Percentiles rank a stretch among this genome's conserved stretches.
These are phyloP conservation scores for Actinia tenebrosa DNA, from an alignment of 64 coral and sea anemone species.

Conservation along the genomic window DNA sequence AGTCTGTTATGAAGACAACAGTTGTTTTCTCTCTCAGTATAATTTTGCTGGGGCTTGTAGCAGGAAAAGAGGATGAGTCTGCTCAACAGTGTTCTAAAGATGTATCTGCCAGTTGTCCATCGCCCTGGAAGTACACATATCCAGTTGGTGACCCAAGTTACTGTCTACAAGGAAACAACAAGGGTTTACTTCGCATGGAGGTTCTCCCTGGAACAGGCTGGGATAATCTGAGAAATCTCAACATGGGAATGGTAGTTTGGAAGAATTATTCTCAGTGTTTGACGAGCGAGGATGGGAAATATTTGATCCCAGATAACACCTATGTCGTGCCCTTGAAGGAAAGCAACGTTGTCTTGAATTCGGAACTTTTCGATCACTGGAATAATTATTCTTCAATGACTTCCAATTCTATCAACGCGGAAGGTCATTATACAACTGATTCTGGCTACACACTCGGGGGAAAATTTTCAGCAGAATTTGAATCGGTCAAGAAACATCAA, in stretches of 20 bases:
- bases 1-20: too few species aligned
- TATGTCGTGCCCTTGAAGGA: constrained; percentile 64
- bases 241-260: constrained; percentile 70
- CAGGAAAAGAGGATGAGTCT: neutral
- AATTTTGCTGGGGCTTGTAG: too few species aligned
- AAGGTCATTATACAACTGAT: constrained; percentile 22
- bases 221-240: constrained; percentile 79
- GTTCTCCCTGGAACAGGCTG: constrained; percentile 80
- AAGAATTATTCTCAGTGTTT: constrained; percentile 75
- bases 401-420: constrained; percentile 53
- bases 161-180: constrained; percentile 32
- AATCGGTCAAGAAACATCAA: constrained; percentile 79
- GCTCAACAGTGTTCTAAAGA: constrained; percentile 24
- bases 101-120: neutral
- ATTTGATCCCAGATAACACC: constrained; percentile 64
- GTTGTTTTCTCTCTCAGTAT: neutral
- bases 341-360: constrained; percentile 36
- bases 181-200: constrained; percentile 53
- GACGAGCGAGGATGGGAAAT: constrained; percentile 79
- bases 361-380: constrained; percentile 76
- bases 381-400: constrained; percentile 78
- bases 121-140: neutral
- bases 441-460: constrained; percentile 24
- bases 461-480: constrained; percentile 59
- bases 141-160: constrained; percentile 67